Conservation (phyloP, 2,888 invertebrate genomes). For the Chironomus riparius region DNA sequence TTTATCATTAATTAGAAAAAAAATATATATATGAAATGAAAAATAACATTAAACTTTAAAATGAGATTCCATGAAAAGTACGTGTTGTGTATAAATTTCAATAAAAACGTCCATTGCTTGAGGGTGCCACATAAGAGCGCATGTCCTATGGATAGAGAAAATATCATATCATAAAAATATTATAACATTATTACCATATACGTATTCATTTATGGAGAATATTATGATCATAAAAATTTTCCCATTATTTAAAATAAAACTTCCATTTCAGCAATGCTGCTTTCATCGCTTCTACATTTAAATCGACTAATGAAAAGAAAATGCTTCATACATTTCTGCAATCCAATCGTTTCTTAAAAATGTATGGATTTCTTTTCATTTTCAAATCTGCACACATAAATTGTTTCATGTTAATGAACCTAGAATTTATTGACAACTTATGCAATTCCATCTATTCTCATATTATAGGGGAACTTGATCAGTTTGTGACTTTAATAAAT, state of each 20-base stretch:
- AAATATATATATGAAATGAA: not conserved
- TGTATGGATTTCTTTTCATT: not conserved
- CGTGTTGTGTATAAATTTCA: not conserved
- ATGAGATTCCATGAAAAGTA: not conserved
- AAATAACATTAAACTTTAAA: slow-evolving; percentile 16
- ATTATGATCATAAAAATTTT: slow-evolving; percentile 9
- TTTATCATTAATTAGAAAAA: slow-evolving; percentile 19
- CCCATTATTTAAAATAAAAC: not conserved
- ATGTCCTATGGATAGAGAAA: slow-evolving; percentile 14
- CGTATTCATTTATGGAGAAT: not conserved
- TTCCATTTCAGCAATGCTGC: not conserved
- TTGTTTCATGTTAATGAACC: no score
- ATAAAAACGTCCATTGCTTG: not conserved
- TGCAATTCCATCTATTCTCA: no score
- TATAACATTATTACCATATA: slow-evolving; percentile 22
- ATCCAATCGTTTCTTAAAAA: not conserved
- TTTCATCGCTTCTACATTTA: no score
- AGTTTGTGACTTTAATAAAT: no score
- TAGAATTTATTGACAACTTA: no score
- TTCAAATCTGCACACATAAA: not conserved
- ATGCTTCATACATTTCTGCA: no score
- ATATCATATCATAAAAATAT: slow-evolving; percentile 20
- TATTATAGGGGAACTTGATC: no score
- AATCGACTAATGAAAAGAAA: no score
- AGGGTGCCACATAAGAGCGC: slow-evolving; percentile 14